Conservation (phyloP, 2,113 vertebrate genomes). For the Cheirogaleus medius region DNA sequence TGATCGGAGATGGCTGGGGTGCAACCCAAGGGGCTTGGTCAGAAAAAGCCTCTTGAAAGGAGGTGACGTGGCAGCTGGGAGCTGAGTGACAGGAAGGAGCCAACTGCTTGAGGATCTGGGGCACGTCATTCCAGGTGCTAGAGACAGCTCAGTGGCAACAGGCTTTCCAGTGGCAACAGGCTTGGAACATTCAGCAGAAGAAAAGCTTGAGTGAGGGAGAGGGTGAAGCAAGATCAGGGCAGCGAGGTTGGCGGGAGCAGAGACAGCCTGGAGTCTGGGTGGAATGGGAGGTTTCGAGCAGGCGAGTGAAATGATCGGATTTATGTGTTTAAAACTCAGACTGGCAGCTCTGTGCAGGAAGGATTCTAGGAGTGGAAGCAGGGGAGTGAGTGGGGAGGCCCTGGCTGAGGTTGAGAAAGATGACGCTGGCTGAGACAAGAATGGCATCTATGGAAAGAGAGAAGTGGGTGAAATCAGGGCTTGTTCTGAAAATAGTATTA, state of each 20-base stretch:
- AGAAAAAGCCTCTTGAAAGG: not conserved
- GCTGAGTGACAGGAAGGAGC: too few species aligned
- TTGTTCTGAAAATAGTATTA: not conserved
- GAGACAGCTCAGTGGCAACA: not conserved
- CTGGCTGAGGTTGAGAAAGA: not conserved
- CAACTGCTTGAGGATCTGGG: not conserved
- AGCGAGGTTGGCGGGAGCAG: not conserved
- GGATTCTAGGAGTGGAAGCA: not conserved
- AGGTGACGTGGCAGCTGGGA: not conserved
- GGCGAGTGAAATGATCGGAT: not conserved
- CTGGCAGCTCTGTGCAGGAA: not conserved
- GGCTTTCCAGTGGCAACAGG: not conserved
- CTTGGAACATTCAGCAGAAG: not conserved
- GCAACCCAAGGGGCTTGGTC: not conserved
- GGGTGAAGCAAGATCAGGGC: not conserved
- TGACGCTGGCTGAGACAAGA: not conserved
- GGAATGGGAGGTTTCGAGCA: not conserved
- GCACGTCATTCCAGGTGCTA: not conserved
- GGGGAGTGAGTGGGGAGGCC: too few species aligned
- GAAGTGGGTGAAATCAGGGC: not conserved
- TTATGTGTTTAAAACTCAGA: fast-evolving
- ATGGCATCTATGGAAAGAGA: not conserved
- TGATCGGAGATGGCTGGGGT: not conserved
- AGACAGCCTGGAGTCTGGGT: not conserved
- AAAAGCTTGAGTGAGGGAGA: fast-evolving